phyloP scores from a whole-genome alignment of 2,888 invertebrate species.

The Latrodectus elegans region DNA sequence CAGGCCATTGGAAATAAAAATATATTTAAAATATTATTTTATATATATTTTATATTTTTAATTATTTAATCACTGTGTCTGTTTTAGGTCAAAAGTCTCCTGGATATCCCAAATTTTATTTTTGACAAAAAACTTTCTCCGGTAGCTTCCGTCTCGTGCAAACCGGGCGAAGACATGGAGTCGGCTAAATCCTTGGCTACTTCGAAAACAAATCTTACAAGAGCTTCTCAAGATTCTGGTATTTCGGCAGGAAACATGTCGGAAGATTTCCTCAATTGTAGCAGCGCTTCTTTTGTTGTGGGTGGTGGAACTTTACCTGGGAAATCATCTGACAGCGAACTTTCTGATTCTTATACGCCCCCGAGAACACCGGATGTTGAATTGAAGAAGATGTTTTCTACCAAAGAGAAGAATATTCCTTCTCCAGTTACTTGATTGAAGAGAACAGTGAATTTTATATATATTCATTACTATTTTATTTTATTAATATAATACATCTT shows the following conservation, averaged over 20 bases:
- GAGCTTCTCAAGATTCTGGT: constrained; percentile 48
- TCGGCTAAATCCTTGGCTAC: not conserved
- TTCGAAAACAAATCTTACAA: not conserved
- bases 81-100: constrained; percentile 47
- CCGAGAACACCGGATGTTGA: constrained; percentile 22
- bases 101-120: constrained; percentile 68
- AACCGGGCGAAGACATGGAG: not conserved
- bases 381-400: too few relatives aligned
- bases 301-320: constrained; percentile 26
- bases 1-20: not conserved
- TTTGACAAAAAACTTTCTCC: constrained; percentile 52
- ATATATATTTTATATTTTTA: not conserved
- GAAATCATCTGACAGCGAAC: constrained; percentile 58
- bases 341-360: constrained; percentile 47
- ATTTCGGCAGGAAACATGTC: constrained; percentile 24
- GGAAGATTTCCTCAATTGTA: constrained; percentile 64
- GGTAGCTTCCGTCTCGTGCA: constrained; percentile 4
- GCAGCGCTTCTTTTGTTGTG: constrained; percentile 49
- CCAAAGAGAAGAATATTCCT: too few relatives aligned
- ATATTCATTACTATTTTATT: too few relatives aligned
- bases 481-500: too few relatives aligned
- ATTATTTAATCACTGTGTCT: not conserved
- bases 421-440: too few relatives aligned
- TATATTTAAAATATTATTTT: not conserved
- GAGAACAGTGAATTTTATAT: too few relatives aligned